phyloP scores from a whole-genome alignment of 2,888 invertebrate genomes.

The Metalampra italica region DNA sequence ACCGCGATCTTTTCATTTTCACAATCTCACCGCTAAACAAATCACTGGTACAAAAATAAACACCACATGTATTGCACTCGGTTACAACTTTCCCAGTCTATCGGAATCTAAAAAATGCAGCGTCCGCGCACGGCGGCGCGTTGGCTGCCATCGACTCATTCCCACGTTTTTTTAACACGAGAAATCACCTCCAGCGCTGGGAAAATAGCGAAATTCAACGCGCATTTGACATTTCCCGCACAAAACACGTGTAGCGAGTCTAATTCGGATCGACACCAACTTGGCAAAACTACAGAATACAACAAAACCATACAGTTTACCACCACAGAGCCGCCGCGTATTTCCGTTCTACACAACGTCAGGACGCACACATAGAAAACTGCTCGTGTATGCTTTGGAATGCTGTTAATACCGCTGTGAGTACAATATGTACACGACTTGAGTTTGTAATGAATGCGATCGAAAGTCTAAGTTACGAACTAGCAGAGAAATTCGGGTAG shows the following conservation, averaged over 20 bases:
- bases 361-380: too few relatives aligned
- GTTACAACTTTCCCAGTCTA: constrained; percentile 53
- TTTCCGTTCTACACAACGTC: too few relatives aligned
- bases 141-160: constrained; percentile 30
- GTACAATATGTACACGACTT: too few relatives aligned
- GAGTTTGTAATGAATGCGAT: too few relatives aligned
- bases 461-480: too few relatives aligned
- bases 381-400: too few relatives aligned
- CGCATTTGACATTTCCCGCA: constrained; percentile 42
- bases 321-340: too few relatives aligned
- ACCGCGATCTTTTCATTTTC: constrained; percentile 35
- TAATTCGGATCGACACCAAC: constrained; percentile 49
- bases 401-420: too few relatives aligned
- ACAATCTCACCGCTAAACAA: constrained; percentile 22
- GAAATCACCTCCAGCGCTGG: constrained; percentile 22
- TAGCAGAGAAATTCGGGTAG: too few relatives aligned
- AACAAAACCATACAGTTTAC: constrained; percentile 63
- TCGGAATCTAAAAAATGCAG: constrained; percentile 50
- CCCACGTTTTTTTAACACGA: constrained; percentile 30
- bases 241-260: constrained; percentile 42
- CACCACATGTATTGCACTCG: constrained; percentile 36
- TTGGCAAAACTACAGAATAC: constrained; percentile 52
- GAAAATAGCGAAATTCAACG: constrained; percentile 31
- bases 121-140: constrained; percentile 46
- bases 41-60: constrained; percentile 27